Percentiles rank a stretch among this genome's conserved stretches.
These are phyloP conservation scores for Crossocerus cetratus DNA, from an alignment of 2,888 invertebrate genomes.

Conservation along the genomic window DNA sequence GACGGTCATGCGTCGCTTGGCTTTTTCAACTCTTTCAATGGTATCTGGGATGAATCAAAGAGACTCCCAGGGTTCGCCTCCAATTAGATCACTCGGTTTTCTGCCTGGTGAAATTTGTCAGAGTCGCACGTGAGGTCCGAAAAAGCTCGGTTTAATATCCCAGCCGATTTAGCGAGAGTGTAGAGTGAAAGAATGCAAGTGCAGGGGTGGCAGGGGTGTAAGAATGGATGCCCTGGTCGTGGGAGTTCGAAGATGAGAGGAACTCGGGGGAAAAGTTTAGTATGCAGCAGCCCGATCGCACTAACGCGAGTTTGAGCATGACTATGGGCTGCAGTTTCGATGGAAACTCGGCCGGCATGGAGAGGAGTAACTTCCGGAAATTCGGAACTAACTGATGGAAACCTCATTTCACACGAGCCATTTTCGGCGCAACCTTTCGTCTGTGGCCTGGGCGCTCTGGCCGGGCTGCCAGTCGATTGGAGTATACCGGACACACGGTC, in stretches of 20 bases:
- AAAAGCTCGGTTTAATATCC: no score
- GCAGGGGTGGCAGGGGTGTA: neutral
- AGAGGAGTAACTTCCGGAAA: constrained; percentile 56
- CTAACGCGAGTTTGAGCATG: constrained; percentile 58
- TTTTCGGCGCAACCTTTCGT: constrained; percentile 26
- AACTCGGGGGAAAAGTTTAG: constrained; percentile 46
- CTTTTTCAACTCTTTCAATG: no score
- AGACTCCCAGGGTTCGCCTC: no score
- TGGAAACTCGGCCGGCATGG: constrained; percentile 30
- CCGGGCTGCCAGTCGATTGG: no score
- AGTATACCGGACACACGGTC: no score
- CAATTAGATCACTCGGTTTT: no score
- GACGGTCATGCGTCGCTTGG: no score
- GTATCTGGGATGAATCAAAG: no score
- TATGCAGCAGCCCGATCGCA: constrained; percentile 44
- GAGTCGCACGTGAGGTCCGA: no score
- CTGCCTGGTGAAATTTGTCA: no score
- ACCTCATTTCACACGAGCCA: constrained; percentile 53
- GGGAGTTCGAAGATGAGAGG: constrained; percentile 41
- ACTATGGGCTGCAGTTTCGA: constrained; percentile 28
- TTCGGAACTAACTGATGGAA: constrained; percentile 61
- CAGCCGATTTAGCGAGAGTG: no score
- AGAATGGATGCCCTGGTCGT: constrained; percentile 28
- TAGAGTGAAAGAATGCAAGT: neutral
- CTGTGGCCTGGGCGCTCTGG: no score